A percentile compares a stretch with the other conserved stretches of the same genome.
These are phyloP conservation scores for Thryonomys swinderianus DNA, from an alignment of 2,113 vertebrate species.

Conservation along the genomic window DNA sequence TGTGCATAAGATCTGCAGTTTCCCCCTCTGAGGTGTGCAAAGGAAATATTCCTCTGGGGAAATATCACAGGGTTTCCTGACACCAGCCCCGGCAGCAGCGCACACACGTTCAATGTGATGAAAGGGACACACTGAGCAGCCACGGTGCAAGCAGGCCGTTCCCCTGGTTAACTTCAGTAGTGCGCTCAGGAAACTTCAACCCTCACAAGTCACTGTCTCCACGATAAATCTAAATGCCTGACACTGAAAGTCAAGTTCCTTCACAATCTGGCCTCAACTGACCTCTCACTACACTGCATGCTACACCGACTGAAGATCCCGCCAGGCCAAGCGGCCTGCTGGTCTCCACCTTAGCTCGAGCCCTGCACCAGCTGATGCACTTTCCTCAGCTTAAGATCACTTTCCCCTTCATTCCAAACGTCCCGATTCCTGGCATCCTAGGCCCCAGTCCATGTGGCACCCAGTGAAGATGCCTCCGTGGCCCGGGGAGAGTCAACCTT, in stretches of 20 bases:
- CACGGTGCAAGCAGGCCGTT: neutral
- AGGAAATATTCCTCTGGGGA: constrained; percentile 72
- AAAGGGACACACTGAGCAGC: neutral
- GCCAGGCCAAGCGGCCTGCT: constrained; percentile 49
- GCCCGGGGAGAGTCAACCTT: neutral
- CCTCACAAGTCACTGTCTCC: constrained; percentile 43
- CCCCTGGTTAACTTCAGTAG: neutral
- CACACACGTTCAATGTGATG: constrained; percentile 54
- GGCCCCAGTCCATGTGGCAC: neutral
- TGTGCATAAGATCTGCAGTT: constrained; percentile 72
- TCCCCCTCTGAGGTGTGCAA: constrained; percentile 69
- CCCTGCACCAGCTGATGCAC: neutral
- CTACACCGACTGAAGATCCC: constrained; percentile 50
- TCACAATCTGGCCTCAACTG: constrained; percentile 64
- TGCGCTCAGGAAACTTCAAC: constrained; percentile 42
- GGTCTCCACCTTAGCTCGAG: neutral
- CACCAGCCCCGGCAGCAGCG: constrained; percentile 68
- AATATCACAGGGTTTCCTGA: constrained; percentile 76
- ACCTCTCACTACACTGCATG: constrained; percentile 57
- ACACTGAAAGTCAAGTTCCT: constrained; percentile 66
- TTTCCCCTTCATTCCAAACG: neutral
- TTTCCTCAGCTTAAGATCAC: neutral
- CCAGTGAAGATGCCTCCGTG: neutral
- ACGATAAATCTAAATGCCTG: constrained; percentile 56
- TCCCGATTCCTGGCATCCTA: neutral